Percentiles rank a stretch among this genome's conserved stretches.
phyloP scores from a whole-genome alignment of 1,140 invertebrate genomes.

The Notospermus geniculatus region DNA sequence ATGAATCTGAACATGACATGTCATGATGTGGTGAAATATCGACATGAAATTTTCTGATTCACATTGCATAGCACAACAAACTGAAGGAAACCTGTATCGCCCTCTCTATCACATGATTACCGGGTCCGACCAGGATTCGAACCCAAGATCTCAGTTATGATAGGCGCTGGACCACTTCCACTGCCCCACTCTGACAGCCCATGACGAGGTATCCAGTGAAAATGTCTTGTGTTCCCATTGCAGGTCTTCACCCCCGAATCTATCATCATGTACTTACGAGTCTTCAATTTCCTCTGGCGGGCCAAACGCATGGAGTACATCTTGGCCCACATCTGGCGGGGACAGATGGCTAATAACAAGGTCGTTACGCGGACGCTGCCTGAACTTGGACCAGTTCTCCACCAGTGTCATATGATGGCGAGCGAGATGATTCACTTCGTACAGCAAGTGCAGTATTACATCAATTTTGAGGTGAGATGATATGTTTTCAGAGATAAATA shows the following conservation, averaged over 20 bases:
- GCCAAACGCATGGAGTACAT: slow-evolving; percentile 92
- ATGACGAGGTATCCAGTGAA: too few species aligned
- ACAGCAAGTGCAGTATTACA: slow-evolving; percentile 94
- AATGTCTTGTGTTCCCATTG: slow-evolving; percentile 23
- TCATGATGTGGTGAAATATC: too few species aligned
- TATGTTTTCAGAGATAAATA: too few species aligned
- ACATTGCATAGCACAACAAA: too few species aligned
- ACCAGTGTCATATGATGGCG: slow-evolving; percentile 76
- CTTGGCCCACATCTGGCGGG: slow-evolving; percentile 82
- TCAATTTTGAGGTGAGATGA: slow-evolving; percentile 77
- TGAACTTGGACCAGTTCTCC: slow-evolving; percentile 68
- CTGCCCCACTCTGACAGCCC: too few species aligned
- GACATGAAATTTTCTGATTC: neutral
- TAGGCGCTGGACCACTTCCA: too few species aligned
- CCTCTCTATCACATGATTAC: too few species aligned
- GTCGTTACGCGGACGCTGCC: slow-evolving; percentile 37
- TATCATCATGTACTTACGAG: slow-evolving; percentile 75
- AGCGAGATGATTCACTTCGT: slow-evolving; percentile 93
- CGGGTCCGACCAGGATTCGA: too few species aligned
- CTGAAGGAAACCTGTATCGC: too few species aligned
- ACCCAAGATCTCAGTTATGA: too few species aligned
- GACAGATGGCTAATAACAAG: slow-evolving; percentile 69
- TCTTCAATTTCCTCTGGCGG: slow-evolving; percentile 92
- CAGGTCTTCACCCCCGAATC: slow-evolving; percentile 82
- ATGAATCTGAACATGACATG: neutral